Percentiles rank a stretch among this genome's conserved stretches.
Evolutionary conservation across 2,888 invertebrate genomes (phyloP).

Genomic region (Apomyelois bistriatella): DNA sequence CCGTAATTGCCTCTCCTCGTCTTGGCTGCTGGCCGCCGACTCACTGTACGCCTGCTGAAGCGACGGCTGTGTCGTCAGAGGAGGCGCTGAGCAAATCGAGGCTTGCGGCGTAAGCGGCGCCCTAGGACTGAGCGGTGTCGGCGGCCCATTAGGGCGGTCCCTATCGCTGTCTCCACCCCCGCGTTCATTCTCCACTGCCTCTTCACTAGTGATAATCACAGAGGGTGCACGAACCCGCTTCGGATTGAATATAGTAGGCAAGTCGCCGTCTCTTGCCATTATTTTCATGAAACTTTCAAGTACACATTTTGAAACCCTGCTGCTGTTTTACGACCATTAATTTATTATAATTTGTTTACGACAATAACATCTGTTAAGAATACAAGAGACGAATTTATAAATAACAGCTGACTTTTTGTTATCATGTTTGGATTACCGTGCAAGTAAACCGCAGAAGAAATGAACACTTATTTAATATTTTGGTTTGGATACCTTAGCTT

Average conservation of each 20-base stretch:
- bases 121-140: slow-evolving; percentile 65
- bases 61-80: slow-evolving; percentile 68
- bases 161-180: slow-evolving; percentile 52
- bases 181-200: slow-evolving; percentile 68
- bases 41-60: slow-evolving; percentile 72
- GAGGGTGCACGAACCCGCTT: slow-evolving; percentile 84
- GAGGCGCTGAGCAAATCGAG: slow-evolving; percentile 73
- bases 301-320: slow-evolving; percentile 27
- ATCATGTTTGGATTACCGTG: slow-evolving; percentile 15
- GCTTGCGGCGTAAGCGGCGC: slow-evolving; percentile 69
- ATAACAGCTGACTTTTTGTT: slow-evolving; percentile 24
- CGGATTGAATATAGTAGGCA: slow-evolving; percentile 91
- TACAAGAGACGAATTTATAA: slow-evolving; percentile 1
- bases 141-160: slow-evolving; percentile 71
- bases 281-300: slow-evolving; percentile 12
- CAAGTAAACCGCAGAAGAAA: no score
- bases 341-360: neutral
- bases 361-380: slow-evolving; percentile 13
- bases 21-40: slow-evolving; percentile 81
- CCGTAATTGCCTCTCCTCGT: slow-evolving; percentile 76
- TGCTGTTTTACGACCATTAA: slow-evolving; percentile 12
- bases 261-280: slow-evolving; percentile 87
- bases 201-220: slow-evolving; percentile 84
- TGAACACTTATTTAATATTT: no score
- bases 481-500: neutral